These are phyloP conservation scores for Noturus placidus DNA, from an alignment of 2,113 vertebrate genomes.

Conservation along the genomic window DNA sequence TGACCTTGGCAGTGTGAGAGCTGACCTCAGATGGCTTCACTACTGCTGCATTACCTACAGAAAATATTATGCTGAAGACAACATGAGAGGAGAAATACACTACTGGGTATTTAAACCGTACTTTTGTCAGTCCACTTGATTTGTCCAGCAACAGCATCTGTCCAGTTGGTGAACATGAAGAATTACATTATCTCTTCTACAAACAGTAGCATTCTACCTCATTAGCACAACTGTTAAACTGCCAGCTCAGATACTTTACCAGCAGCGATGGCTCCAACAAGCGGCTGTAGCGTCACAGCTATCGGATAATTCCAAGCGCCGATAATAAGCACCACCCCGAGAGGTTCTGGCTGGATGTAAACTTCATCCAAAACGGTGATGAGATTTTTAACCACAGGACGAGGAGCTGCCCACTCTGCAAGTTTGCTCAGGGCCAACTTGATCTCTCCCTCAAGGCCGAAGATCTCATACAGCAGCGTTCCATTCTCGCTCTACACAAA, in stretches of 20 bases:
- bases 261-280: constrained; percentile 81
- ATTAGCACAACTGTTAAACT: background rate
- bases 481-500: constrained; percentile 65
- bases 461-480: constrained; percentile 72
- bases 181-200: background rate
- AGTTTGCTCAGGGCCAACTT: constrained; percentile 63
- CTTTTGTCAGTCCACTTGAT: background rate
- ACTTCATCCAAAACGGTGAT: constrained; percentile 67
- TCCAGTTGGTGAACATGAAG: background rate
- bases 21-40: constrained; percentile 89
- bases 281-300: constrained; percentile 68
- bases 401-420: constrained; percentile 68
- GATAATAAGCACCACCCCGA: constrained; percentile 78
- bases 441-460: constrained; percentile 70
- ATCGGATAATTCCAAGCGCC: constrained; percentile 85
- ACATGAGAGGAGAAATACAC: background rate
- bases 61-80: background rate
- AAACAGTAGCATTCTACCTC: background rate
- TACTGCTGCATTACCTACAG: constrained; percentile 84
- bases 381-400: constrained; percentile 65
- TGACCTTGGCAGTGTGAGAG: constrained; percentile 73
- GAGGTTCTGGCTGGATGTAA: constrained; percentile 69
- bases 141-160: background rate
- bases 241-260: constrained; percentile 60
- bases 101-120: background rate